Conservation (phyloP, 2,888 invertebrate species). For the Standfussiana lucernea region DNA sequence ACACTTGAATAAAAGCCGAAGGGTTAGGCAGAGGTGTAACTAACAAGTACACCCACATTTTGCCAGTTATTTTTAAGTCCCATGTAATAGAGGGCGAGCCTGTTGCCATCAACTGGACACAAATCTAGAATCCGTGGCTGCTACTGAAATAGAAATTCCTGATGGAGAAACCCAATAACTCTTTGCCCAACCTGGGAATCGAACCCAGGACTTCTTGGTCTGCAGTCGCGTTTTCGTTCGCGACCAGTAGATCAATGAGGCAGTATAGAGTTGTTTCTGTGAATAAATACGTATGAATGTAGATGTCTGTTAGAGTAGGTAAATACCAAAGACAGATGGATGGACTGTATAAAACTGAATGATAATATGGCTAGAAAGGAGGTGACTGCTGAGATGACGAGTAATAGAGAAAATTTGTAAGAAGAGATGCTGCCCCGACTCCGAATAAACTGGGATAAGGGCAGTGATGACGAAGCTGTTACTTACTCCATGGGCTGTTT, state of each 20-base stretch:
- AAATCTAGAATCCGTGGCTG: neutral
- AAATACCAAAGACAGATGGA: too few species aligned
- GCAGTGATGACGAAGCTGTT: neutral
- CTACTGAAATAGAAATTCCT: neutral
- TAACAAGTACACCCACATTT: neutral
- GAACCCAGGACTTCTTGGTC: too few species aligned
- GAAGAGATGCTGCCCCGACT: neutral
- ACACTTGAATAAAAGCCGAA: too few species aligned
- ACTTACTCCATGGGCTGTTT: slow-evolving; percentile 87
- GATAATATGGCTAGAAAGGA: neutral
- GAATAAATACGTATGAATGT: too few species aligned
- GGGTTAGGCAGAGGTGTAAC: neutral
- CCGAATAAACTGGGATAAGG: neutral
- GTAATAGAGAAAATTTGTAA: neutral
- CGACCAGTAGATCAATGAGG: too few species aligned
- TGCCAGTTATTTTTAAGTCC: neutral
- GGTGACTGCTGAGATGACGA: neutral
- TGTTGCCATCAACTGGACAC: neutral
- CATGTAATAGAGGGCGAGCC: neutral
- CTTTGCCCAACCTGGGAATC: too few species aligned
- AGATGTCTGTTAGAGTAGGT: too few species aligned
- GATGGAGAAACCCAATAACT: too few species aligned
- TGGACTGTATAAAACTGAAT: too few species aligned
- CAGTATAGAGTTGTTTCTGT: too few species aligned
- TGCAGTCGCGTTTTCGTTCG: too few species aligned